A percentile compares a stretch with the other conserved stretches of the same genome.
Evolutionary conservation across 2,113 vertebrate genomes (phyloP).

Genomic region (Paracanthobrama guichenoti): DNA sequence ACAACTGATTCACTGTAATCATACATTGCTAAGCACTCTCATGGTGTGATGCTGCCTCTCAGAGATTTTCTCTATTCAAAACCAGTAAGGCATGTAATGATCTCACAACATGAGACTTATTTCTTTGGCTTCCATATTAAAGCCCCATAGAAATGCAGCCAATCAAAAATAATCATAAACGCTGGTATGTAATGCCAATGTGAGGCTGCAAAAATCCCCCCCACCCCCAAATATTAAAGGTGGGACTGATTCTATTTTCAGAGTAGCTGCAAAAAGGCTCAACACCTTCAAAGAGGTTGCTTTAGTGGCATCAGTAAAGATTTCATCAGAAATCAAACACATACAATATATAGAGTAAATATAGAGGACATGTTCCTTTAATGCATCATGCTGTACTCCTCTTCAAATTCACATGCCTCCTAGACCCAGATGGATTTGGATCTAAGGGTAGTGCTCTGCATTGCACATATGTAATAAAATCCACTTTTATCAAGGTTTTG

Average conservation of each 20-base stretch:
- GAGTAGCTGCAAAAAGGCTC: constrained; percentile 52
- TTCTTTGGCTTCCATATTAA: constrained; percentile 29
- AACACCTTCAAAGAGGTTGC: constrained; percentile 53
- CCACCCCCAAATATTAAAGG: constrained; percentile 9
- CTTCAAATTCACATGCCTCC: background rate
- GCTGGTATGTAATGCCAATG: background rate
- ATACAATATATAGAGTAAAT: constrained; percentile 41
- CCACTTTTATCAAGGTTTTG: constrained; percentile 13
- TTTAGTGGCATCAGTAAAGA: constrained; percentile 50
- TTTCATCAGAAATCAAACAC: constrained; percentile 48
- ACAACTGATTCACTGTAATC: constrained; percentile 39
- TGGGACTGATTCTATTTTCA: constrained; percentile 47
- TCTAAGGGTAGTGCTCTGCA: background rate
- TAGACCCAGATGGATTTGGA: constrained; percentile 13
- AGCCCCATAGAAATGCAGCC: constrained; percentile 1
- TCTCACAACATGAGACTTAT: constrained; percentile 41
- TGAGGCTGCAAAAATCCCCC: constrained; percentile 39
- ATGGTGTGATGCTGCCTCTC: constrained; percentile 2
- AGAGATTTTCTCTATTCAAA: constrained; percentile 29
- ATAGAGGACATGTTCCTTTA: background rate
- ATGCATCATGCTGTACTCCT: background rate
- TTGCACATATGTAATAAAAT: constrained; percentile 7
- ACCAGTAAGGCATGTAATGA: constrained; percentile 20
- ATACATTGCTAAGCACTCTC: constrained; percentile 28
- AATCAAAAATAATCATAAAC: constrained; percentile 32